These are phyloP conservation scores for Actinostola sp. DNA, from an alignment of 92 coral and sea anemone genomes.

Conservation along the genomic window DNA sequence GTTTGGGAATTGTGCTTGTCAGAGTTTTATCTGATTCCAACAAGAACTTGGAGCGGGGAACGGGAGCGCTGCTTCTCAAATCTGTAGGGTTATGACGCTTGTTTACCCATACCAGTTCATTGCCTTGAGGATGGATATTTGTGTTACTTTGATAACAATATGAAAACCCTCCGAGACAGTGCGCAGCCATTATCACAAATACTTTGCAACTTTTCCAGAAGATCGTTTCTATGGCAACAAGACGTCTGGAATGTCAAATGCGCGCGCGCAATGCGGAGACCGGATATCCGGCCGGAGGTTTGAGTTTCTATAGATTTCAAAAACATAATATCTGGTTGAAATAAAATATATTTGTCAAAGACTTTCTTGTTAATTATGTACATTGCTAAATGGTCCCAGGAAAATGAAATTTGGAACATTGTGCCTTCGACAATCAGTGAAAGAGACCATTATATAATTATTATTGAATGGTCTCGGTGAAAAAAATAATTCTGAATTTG, in stretches of 20 bases:
- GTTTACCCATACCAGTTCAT: slow-evolving; percentile 97
- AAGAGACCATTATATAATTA: too few relatives aligned
- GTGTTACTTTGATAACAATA: slow-evolving; percentile 70
- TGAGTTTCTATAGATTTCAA: too few relatives aligned
- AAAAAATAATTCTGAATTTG: too few relatives aligned
- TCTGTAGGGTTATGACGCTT: slow-evolving; percentile 87
- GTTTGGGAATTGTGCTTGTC: slow-evolving; percentile 48
- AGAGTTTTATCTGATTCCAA: slow-evolving; percentile 42
- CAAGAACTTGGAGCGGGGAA: slow-evolving; percentile 87
- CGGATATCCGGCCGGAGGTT: too few relatives aligned
- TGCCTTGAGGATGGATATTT: slow-evolving; percentile 43
- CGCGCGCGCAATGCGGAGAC: neutral
- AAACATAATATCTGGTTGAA: too few relatives aligned
- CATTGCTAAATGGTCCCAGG: too few relatives aligned
- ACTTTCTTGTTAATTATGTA: too few relatives aligned
- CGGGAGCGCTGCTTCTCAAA: slow-evolving; percentile 92
- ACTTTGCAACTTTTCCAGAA: slow-evolving; percentile 15
- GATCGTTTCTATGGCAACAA: slow-evolving; percentile 42
- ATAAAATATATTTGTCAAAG: too few relatives aligned
- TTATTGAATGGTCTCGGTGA: too few relatives aligned
- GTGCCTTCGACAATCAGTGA: too few relatives aligned
- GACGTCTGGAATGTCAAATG: neutral
- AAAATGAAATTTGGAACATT: too few relatives aligned
- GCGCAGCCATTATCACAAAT: slow-evolving; percentile 80
- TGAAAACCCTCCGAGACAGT: slow-evolving; percentile 82